phyloP scores from a whole-genome alignment of 2,113 vertebrate species.

The Rostratula benghalensis region DNA sequence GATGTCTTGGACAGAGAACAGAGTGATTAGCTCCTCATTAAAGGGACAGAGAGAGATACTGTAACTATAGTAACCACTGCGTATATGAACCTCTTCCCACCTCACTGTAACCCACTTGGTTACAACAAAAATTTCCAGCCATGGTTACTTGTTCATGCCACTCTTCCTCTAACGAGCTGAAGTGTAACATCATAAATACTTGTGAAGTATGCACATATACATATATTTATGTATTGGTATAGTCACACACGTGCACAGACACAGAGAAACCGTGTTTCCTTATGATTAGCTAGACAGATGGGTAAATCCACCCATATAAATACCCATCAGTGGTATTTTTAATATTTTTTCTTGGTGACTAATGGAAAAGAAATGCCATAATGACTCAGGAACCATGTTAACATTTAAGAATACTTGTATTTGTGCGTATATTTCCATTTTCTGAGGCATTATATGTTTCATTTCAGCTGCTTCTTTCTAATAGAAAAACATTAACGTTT shows the following conservation, averaged over 20 bases:
- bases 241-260: not conserved
- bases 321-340: not conserved
- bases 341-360: not conserved
- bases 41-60: not conserved
- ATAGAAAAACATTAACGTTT: not conserved
- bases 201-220: not conserved
- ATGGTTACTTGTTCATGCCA: not conserved
- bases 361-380: not conserved
- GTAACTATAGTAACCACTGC: constrained; percentile 51
- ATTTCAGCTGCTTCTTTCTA: not conserved
- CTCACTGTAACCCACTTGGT: not conserved
- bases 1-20: constrained; percentile 17
- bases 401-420: not conserved
- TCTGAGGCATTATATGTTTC: not conserved
- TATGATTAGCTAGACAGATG: not conserved
- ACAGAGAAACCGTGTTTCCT: not conserved
- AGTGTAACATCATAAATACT: not conserved
- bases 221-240: not conserved
- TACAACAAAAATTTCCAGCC: not conserved
- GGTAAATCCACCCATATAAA: not conserved
- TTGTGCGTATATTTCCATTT: not conserved
- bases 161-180: not conserved
- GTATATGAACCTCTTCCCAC: not conserved
- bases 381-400: not conserved
- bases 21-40: constrained; percentile 34